Percentiles rank a stretch among this genome's conserved stretches.
These are phyloP conservation scores for Neopipo cinnamomea DNA, from an alignment of 2,113 vertebrate genomes.

Conservation along the genomic window DNA sequence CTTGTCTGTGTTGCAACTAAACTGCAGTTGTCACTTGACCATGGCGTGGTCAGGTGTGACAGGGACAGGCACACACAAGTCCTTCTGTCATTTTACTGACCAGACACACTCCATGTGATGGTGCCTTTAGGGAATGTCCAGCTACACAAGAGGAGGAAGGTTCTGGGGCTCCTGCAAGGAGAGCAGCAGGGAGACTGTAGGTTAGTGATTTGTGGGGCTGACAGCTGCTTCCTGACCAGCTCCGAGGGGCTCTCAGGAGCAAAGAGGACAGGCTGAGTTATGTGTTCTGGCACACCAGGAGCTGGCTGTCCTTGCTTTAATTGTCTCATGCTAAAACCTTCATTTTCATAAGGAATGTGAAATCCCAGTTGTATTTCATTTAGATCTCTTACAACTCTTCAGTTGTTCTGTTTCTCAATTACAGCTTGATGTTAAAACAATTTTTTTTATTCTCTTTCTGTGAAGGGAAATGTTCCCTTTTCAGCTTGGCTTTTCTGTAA, in stretches of 20 bases:
- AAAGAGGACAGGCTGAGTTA: constrained; percentile 2
- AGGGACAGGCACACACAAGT: background rate
- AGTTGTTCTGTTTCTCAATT: constrained; percentile 1
- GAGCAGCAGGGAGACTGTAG: background rate
- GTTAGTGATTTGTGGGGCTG: background rate
- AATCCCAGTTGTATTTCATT: constrained; percentile 27
- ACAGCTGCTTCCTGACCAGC: background rate
- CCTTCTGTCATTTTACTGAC: background rate
- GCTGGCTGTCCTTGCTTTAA: constrained; percentile 8
- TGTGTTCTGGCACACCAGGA: background rate
- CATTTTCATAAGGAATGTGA: constrained; percentile 10
- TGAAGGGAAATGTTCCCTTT: background rate
- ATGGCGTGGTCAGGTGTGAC: accelerated
- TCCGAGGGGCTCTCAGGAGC: background rate
- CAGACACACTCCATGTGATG: accelerated
- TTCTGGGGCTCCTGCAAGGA: background rate
- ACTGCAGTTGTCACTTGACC: background rate
- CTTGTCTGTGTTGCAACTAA: accelerated
- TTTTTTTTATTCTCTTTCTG: background rate
- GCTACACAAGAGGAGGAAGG: background rate
- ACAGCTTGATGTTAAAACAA: background rate
- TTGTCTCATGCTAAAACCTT: background rate
- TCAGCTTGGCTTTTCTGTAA: constrained; percentile 6
- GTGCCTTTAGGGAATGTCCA: background rate
- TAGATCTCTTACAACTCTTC: background rate